Evolutionary conservation across 2,797 vertebrate genomes (phyloP).

Genomic region (Falco peregrinus): DNA sequence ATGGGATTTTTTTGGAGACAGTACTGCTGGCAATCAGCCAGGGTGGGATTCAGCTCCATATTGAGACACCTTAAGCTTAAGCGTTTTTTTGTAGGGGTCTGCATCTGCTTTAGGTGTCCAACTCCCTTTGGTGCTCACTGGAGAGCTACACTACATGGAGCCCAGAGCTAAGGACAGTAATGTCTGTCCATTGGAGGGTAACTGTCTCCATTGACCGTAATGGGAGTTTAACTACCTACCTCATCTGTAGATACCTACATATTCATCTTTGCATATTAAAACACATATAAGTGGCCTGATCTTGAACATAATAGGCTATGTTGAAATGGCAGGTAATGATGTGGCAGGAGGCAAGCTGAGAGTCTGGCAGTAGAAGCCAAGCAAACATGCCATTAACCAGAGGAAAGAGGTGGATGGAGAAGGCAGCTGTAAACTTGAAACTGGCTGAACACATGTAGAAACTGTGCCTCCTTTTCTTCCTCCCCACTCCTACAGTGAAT

Average conservation of each 20-base stretch:
- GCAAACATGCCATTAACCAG: neutral
- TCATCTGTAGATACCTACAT: neutral
- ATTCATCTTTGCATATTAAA: neutral
- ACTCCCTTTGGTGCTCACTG: neutral
- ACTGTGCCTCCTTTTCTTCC: neutral
- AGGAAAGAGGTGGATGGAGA: neutral
- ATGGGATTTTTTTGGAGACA: neutral
- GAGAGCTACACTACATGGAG: neutral
- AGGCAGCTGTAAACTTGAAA: neutral
- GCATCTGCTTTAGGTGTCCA: neutral
- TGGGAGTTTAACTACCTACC: neutral
- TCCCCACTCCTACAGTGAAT: neutral
- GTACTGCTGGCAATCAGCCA: neutral
- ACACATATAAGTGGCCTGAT: neutral
- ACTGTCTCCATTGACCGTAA: neutral
- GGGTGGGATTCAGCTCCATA: neutral
- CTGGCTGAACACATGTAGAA: neutral
- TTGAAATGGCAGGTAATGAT: neutral
- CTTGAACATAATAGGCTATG: neutral
- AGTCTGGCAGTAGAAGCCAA: neutral
- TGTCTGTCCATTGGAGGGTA: neutral
- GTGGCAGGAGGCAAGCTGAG: neutral
- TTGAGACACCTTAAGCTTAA: neutral
- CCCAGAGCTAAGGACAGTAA: neutral
- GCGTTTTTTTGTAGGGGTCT: neutral